phyloP scores from a whole-genome alignment of 2,797 vertebrate genomes.

The Cyprinodon diabolis region DNA sequence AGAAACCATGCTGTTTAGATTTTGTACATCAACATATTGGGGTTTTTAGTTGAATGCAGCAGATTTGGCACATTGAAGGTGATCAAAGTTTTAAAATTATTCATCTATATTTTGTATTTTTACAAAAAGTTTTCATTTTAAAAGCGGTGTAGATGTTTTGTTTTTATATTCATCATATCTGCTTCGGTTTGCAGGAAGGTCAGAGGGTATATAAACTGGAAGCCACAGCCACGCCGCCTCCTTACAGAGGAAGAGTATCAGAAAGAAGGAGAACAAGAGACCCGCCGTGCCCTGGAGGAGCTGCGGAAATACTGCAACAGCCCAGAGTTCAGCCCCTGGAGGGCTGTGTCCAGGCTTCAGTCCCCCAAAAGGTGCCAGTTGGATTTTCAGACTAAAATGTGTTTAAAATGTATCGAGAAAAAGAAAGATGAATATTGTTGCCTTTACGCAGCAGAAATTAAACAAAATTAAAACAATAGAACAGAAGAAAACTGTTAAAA shows the following conservation, averaged over 20 bases:
- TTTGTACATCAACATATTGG: background rate
- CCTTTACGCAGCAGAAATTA: background rate
- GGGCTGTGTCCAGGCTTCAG: constrained; percentile 87
- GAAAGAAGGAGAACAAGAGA: constrained; percentile 89
- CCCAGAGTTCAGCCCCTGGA: constrained; percentile 91
- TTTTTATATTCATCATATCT: background rate
- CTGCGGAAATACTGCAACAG: constrained; percentile 88
- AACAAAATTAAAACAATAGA: background rate
- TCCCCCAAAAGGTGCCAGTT: constrained; percentile 89
- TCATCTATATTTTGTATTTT: background rate
- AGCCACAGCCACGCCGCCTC: constrained; percentile 83
- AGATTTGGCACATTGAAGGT: background rate
- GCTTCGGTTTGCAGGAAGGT: constrained; percentile 76
- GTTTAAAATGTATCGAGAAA: background rate
- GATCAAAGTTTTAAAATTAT: background rate
- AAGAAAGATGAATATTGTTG: background rate
- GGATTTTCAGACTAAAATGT: background rate
- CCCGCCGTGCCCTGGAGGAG: constrained; percentile 86
- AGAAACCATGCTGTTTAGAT: background rate
- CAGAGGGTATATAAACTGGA: constrained; percentile 61
- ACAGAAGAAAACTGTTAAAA: background rate
- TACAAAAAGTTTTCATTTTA: background rate
- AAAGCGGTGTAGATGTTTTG: background rate
- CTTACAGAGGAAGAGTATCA: constrained; percentile 93
- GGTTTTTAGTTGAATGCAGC: background rate